These are phyloP conservation scores for Sipha maydis DNA, from an alignment of 2,888 invertebrate genomes.

Conservation along the genomic window DNA sequence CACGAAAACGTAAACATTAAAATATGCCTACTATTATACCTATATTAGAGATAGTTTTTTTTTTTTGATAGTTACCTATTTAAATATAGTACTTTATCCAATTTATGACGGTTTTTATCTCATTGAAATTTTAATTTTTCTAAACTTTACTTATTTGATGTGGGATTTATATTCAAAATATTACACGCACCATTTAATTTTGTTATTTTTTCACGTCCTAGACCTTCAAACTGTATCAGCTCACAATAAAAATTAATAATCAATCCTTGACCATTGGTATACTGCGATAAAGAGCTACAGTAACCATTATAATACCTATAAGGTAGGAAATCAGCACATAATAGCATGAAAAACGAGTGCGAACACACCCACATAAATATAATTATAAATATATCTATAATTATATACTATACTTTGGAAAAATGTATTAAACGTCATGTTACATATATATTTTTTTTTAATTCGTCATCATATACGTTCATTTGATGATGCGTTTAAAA, in stretches of 20 bases:
- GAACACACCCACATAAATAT: too few relatives aligned
- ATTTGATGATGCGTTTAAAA: not conserved
- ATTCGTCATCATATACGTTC: not conserved
- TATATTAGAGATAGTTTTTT: too few relatives aligned
- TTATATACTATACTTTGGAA: not conserved
- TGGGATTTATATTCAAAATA: too few relatives aligned
- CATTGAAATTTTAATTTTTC: too few relatives aligned
- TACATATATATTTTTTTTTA: not conserved
- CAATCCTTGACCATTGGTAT: not conserved
- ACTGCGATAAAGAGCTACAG: not conserved
- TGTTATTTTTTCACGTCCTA: not conserved
- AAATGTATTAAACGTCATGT: not conserved
- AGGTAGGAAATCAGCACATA: not conserved
- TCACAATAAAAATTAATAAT: not conserved
- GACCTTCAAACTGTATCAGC: not conserved
- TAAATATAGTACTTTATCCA: too few relatives aligned
- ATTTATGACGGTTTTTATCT: too few relatives aligned
- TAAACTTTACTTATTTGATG: too few relatives aligned
- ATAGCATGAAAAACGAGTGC: not conserved
- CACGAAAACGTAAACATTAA: not conserved
- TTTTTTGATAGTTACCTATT: too few relatives aligned
- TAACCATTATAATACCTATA: too few relatives aligned
- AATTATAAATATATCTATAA: too few relatives aligned
- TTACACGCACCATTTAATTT: not conserved
- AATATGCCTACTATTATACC: too few relatives aligned